Base-by-base conservation (phyloP, 2,113 vertebrate species). In the Chloebia gouldiae region DNA sequence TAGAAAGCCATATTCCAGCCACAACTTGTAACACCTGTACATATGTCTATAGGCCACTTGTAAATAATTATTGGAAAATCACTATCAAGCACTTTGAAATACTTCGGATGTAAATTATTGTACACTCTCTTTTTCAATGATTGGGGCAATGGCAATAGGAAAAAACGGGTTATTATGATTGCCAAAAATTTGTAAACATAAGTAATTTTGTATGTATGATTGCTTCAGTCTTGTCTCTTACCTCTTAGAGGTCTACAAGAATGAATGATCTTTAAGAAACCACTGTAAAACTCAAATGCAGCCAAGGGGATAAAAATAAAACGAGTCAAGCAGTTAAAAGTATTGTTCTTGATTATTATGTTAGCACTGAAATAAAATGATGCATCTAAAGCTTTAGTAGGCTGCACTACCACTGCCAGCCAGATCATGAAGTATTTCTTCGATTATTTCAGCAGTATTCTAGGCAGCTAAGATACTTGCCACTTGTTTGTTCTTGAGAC, bases 61-160 rank as follows among this genome's bases (percentile, higher is more conserved):
- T 98, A 98, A 98, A 98, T 98, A 98, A 93, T 83, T 97, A 93
- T 90, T 95, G 96, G 94, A 92, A 97, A 98, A 97, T 98, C 98
- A 99, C 98, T 99, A 96, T 97, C 95, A 98, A 99, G 99, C 99
- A 99, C 99, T 99, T 99, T 99, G 98, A 98, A 98, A 97, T 98
- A 98, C 95, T 98, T 98, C 95, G 97, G 94, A 96, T 99, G 99
- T 99, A 99, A 99, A 99, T 99, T 98, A 97, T 97, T 98, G 95
- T 97, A 98, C 96, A 97, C 95, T 89, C 97, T 98, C 96, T 98
- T 98, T 99, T 99, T 98, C 98, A 99, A 98, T 97, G 98, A 98
- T 98, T 98, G 98, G 98, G 98, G 96, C 97, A 97, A 98, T 97
- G 98, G 97, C 98, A 98, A 98, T 98, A 98, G 98, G 98, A 98